phyloP scores from a whole-genome alignment of 2,113 vertebrate genomes.

The Toxotes chatareus region DNA sequence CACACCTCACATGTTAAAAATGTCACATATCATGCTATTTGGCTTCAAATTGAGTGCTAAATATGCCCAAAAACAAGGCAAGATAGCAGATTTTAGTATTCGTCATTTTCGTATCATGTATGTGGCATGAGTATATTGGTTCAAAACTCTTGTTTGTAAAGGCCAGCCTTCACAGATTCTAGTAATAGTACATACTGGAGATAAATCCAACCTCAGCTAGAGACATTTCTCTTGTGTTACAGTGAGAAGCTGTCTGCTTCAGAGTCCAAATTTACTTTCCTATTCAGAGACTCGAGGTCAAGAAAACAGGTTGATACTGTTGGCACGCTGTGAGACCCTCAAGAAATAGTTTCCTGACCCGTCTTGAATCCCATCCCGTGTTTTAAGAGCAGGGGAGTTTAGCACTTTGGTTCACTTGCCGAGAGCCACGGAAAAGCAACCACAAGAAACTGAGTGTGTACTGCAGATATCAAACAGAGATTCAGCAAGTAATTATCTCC shows the following conservation, averaged over 20 bases:
- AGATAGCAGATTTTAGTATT: not conserved
- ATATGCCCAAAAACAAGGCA: not conserved
- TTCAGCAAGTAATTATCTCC: not conserved
- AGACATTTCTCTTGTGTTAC: not conserved
- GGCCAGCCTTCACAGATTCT: not conserved
- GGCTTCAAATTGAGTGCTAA: not conserved
- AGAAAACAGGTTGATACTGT: constrained; percentile 42
- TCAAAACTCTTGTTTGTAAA: constrained; percentile 13
- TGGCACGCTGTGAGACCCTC: constrained; percentile 20
- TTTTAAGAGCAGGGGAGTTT: constrained; percentile 25
- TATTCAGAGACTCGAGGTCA: constrained; percentile 41
- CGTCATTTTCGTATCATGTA: not conserved
- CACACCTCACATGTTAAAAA: not conserved
- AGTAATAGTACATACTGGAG: not conserved
- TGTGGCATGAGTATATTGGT: not conserved
- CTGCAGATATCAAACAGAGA: not conserved
- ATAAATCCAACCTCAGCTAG: not conserved
- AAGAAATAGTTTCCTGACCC: constrained; percentile 31
- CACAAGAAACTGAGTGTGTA: not conserved
- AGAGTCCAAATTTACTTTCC: constrained; percentile 34
- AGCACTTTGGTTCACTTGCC: constrained; percentile 14
- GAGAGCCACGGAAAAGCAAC: not conserved
- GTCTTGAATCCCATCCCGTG: constrained; percentile 2
- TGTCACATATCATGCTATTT: too few species aligned
- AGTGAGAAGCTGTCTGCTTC: constrained; percentile 12